A percentile compares a stretch with the other conserved stretches of the same genome.
phyloP scores from a whole-genome alignment of 2,113 vertebrate species.

The Dolichotis patagonum region DNA sequence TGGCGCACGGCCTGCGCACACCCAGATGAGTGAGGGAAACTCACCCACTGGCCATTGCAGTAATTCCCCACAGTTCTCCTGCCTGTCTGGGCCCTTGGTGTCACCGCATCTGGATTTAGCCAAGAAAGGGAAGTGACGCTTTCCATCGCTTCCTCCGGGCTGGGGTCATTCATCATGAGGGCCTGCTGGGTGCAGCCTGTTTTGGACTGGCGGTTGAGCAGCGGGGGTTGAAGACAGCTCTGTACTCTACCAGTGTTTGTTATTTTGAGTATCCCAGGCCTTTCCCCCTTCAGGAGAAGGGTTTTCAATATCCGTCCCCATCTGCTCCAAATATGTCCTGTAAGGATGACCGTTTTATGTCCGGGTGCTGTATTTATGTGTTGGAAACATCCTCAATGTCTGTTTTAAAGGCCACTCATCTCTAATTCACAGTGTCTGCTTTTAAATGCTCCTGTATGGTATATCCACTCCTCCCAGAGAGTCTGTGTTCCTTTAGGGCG shows the following conservation, averaged over 20 bases:
- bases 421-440: not conserved
- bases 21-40: rapidly evolving
- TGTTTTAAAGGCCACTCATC: not conserved
- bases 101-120: not conserved
- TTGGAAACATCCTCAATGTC: not conserved
- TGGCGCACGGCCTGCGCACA: not conserved
- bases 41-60: rapidly evolving
- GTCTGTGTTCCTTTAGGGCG: not conserved
- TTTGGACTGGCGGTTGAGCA: not conserved
- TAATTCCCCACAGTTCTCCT: not conserved
- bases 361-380: not conserved
- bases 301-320: not conserved
- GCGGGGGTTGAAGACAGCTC: not conserved
- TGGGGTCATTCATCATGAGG: not conserved
- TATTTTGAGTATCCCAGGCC: not conserved
- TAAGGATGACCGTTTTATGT: not conserved
- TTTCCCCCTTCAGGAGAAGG: not conserved
- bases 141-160: not conserved
- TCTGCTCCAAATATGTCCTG: not conserved
- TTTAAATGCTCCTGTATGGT: not conserved
- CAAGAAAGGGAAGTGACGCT: not conserved
- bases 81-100: not conserved
- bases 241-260: not conserved
- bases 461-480: not conserved
- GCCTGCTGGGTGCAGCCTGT: not conserved